Percentiles rank a stretch among this genome's conserved stretches.
These are phyloP conservation scores for Drosophila albomicans DNA, from an alignment of 1,140 invertebrate genomes.

Conservation along the genomic window DNA sequence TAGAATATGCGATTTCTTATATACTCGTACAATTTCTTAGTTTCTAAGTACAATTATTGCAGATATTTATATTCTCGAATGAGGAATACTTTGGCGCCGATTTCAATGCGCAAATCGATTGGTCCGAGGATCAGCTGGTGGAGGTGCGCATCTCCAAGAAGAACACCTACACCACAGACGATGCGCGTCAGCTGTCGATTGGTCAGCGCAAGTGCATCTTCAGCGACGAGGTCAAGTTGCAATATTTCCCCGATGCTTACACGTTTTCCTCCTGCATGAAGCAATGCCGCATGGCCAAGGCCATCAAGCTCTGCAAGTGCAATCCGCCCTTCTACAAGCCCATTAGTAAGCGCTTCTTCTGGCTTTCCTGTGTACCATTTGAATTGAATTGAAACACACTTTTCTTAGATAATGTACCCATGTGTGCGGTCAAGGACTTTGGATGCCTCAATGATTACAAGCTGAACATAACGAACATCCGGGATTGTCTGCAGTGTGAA, in stretches of 20 bases:
- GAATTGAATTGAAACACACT: too few relatives aligned
- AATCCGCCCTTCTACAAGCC: conserved; percentile 89
- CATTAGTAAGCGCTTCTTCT: conserved; percentile 75
- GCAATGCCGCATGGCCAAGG: conserved; percentile 88
- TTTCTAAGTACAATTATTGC: neutral
- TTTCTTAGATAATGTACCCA: conserved; percentile 73
- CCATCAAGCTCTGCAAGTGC: conserved; percentile 87
- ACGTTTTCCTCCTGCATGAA: conserved; percentile 89
- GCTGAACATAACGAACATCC: conserved; percentile 87
- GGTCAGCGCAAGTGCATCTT: conserved; percentile 89
- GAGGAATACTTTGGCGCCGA: conserved; percentile 89
- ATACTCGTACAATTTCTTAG: neutral
- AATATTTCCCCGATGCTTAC: conserved; percentile 87
- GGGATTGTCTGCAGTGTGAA: conserved; percentile 88
- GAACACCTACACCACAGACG: conserved; percentile 90
- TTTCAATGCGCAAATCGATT: conserved; percentile 88
- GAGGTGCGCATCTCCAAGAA: conserved; percentile 89
- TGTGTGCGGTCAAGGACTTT: conserved; percentile 87
- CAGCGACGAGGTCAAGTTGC: conserved; percentile 87
- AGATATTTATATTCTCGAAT: conserved; percentile 88
- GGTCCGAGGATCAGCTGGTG: conserved; percentile 87
- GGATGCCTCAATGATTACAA: conserved; percentile 86
- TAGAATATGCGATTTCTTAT: neutral
- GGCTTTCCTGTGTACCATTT: too few relatives aligned
- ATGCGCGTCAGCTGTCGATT: conserved; percentile 88